phyloP scores from a whole-genome alignment of 1,140 invertebrate species.

The Drosophila novamexicana region DNA sequence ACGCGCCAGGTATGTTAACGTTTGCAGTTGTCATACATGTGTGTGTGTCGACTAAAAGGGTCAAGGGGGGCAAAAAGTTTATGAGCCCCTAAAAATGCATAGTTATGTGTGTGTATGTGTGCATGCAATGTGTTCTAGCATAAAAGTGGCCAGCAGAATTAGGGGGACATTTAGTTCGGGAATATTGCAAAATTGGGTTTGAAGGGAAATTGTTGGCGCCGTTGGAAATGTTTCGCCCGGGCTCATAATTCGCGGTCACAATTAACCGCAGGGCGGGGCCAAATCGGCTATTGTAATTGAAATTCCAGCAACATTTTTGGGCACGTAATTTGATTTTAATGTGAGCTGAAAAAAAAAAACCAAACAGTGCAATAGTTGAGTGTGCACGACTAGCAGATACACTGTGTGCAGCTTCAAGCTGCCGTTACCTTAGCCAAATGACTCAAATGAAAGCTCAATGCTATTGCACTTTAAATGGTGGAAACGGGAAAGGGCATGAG shows the following conservation, averaged over 20 bases:
- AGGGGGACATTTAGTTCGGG: slow-evolving; percentile 6
- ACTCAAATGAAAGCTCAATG: no score
- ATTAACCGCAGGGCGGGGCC: slow-evolving; percentile 3
- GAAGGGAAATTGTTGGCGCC: slow-evolving; percentile 20
- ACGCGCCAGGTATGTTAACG: slow-evolving; percentile 38
- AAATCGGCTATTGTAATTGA: slow-evolving; percentile 66
- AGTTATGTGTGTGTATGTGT: slow-evolving; percentile 1
- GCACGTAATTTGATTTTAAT: slow-evolving; percentile 69
- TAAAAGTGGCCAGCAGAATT: background rate
- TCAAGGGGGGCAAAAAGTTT: background rate
- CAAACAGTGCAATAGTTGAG: background rate
- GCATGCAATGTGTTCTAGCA: background rate
- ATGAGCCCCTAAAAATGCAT: slow-evolving; percentile 9
- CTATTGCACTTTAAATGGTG: no score
- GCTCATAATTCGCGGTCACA: slow-evolving; percentile 27
- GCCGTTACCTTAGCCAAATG: no score
- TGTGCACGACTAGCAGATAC: background rate
- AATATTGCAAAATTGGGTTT: slow-evolving; percentile 17
- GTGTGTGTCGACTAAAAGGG: no score
- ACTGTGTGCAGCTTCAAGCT: background rate
- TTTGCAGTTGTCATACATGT: slow-evolving; percentile 17
- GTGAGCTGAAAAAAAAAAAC: slow-evolving; percentile 33
- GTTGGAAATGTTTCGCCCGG: background rate
- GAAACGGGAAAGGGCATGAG: no score
- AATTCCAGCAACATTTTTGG: slow-evolving; percentile 61